phyloP scores from a whole-genome alignment of 2,797 vertebrate species.

The Sphaeramia orbicularis region DNA sequence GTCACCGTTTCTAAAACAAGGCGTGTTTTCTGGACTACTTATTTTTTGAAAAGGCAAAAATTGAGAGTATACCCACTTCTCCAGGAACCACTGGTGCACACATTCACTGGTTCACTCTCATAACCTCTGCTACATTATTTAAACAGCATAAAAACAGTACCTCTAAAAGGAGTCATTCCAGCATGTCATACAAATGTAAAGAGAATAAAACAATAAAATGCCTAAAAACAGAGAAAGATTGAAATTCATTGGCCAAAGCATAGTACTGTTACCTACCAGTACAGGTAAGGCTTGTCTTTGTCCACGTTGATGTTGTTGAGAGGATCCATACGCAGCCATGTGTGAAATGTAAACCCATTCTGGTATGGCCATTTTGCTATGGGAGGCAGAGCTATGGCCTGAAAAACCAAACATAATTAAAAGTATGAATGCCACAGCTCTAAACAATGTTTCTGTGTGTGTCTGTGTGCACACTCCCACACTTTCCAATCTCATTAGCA shows the following conservation, averaged over 20 bases:
- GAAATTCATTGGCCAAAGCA: neutral
- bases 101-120: neutral
- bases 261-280: slow-evolving; percentile 86
- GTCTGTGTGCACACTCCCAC: slow-evolving; percentile 1
- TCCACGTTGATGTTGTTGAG: slow-evolving; percentile 99
- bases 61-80: too few species aligned
- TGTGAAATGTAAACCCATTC: slow-evolving; percentile 98
- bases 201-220: slow-evolving; percentile 1
- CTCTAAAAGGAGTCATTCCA: neutral
- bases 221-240: slow-evolving; percentile 4
- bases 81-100: too few species aligned
- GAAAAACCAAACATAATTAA: slow-evolving; percentile 34
- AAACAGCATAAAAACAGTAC: neutral
- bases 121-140: slow-evolving; percentile 6
- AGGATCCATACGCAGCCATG: slow-evolving; percentile 98
- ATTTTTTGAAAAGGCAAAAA: too few species aligned
- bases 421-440: neutral
- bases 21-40: too few species aligned
- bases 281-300: slow-evolving; percentile 98
- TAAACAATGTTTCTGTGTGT: neutral
- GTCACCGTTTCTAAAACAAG: too few species aligned
- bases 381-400: slow-evolving; percentile 98
- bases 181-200: neutral
- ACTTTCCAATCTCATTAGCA: slow-evolving; percentile 38
- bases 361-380: slow-evolving; percentile 99